Evolutionary conservation across 2,113 vertebrate species (phyloP).

Genomic region (Poeciliopsis turrubarensis): DNA sequence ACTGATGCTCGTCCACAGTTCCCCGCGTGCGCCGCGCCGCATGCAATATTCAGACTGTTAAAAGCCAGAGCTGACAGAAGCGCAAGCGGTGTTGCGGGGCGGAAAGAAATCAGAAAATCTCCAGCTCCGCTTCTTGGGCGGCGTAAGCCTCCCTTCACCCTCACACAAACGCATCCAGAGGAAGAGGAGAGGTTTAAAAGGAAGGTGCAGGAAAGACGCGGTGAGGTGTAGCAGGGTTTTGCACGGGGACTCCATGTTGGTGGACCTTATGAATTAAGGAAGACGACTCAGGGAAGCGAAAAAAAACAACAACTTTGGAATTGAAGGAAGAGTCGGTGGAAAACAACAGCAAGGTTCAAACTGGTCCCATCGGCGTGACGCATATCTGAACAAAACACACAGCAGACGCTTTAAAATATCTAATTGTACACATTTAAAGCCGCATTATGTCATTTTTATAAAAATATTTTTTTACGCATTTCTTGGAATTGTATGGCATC

Average conservation of each 20-base stretch:
- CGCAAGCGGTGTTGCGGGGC: background rate
- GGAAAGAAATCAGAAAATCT: background rate
- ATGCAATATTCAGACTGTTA: slow-evolving; percentile 77
- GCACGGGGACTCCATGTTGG: slow-evolving; percentile 43
- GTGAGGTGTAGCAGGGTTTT: background rate
- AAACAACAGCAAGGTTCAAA: slow-evolving; percentile 54
- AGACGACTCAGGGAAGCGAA: slow-evolving; percentile 51
- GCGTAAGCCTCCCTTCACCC: background rate
- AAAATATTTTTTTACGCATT: too few species aligned
- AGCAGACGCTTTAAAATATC: background rate
- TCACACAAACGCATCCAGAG: background rate
- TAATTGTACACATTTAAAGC: background rate
- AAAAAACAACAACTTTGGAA: slow-evolving; percentile 63
- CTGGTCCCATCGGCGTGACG: slow-evolving; percentile 15
- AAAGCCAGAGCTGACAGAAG: slow-evolving; percentile 56
- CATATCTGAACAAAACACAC: slow-evolving; percentile 10
- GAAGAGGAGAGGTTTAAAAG: too few species aligned
- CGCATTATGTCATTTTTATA: too few species aligned
- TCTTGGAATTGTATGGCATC: too few species aligned
- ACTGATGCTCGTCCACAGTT: slow-evolving; percentile 43
- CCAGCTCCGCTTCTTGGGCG: background rate
- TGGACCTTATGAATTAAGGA: slow-evolving; percentile 68
- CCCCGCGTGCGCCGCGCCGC: slow-evolving; percentile 28
- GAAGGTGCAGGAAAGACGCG: background rate
- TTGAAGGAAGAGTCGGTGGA: slow-evolving; percentile 65